Conservation (phyloP, 1,140 invertebrate species). For the Drosophila busckii region DNA sequence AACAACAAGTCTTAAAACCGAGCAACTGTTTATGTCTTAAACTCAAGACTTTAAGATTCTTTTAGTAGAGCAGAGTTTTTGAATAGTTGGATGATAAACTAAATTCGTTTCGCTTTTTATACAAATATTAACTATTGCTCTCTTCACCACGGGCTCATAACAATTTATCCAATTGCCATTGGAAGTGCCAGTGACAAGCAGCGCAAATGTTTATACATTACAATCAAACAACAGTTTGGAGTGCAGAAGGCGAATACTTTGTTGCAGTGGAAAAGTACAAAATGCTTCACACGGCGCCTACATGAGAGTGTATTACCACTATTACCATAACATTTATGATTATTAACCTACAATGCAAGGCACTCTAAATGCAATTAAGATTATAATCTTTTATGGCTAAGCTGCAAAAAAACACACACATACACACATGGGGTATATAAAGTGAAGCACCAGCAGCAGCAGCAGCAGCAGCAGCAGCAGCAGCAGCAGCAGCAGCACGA, state of each 20-base stretch:
- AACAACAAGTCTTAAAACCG: too few species aligned
- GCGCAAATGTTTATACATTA: slow-evolving; percentile 36
- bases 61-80: too few species aligned
- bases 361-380: slow-evolving; percentile 77
- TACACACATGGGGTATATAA: neutral
- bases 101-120: neutral
- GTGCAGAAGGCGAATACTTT: slow-evolving; percentile 24
- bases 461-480: slow-evolving; percentile 9
- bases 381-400: slow-evolving; percentile 68
- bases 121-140: neutral
- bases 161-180: slow-evolving; percentile 42
- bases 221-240: slow-evolving; percentile 33
- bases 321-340: slow-evolving; percentile 77
- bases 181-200: neutral
- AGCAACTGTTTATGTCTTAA: too few species aligned
- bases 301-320: slow-evolving; percentile 43
- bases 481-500: slow-evolving; percentile 50
- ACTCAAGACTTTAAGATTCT: too few species aligned
- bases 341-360: slow-evolving; percentile 76
- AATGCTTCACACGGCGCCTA: slow-evolving; percentile 34
- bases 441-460: neutral
- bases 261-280: slow-evolving; percentile 37
- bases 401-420: slow-evolving; percentile 34
- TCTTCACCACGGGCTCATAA: slow-evolving; percentile 9
- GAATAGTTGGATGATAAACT: too few species aligned